These are phyloP conservation scores for Bombus fervidus DNA, from an alignment of 1,140 invertebrate species.

Conservation along the genomic window DNA sequence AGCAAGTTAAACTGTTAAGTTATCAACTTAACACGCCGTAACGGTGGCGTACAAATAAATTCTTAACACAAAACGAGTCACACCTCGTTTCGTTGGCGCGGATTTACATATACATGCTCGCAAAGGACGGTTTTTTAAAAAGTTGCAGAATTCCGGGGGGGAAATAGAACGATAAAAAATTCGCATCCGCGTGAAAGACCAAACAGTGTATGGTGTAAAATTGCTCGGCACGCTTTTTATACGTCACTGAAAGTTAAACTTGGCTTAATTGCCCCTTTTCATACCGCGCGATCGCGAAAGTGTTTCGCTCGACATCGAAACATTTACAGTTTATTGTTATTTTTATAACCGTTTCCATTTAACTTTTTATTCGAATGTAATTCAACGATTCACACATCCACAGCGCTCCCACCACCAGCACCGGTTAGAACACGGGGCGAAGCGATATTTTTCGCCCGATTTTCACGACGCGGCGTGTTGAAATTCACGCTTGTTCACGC, in stretches of 20 bases:
- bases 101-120: neutral
- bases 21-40: slow-evolving; percentile 1
- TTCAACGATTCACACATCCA: neutral
- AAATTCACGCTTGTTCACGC: neutral
- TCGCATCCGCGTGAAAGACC: neutral
- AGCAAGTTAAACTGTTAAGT: neutral
- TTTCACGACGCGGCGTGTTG: neutral
- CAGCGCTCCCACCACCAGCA: too few relatives aligned
- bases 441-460: neutral
- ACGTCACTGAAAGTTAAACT: slow-evolving; percentile 20
- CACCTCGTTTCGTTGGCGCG: neutral
- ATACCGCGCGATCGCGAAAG: slow-evolving; percentile 23
- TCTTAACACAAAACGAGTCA: neutral
- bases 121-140: neutral
- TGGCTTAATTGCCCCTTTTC: slow-evolving; percentile 33
- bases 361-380: slow-evolving; percentile 34
- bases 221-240: slow-evolving; percentile 3
- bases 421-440: neutral
- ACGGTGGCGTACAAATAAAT: slow-evolving; percentile 15
- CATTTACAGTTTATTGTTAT: slow-evolving; percentile 39
- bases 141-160: neutral
- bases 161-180: slow-evolving; percentile 1
- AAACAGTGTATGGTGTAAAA: slow-evolving; percentile 9
- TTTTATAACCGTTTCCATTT: slow-evolving; percentile 32
- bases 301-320: slow-evolving; percentile 16